These are phyloP conservation scores for Melipona beecheii DNA, from an alignment of 2,888 invertebrate species.

Conservation along the genomic window DNA sequence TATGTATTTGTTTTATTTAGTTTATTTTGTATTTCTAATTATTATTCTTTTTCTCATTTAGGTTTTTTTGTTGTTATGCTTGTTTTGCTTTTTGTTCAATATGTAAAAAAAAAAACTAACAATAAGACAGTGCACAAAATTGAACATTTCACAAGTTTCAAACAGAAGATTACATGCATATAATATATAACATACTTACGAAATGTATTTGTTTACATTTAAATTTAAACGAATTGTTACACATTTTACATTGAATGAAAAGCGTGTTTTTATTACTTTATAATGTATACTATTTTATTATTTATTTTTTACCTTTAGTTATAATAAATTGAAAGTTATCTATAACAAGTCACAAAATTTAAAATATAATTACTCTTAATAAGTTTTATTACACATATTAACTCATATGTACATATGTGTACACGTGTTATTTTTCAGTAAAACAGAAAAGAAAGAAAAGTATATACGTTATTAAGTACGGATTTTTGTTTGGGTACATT, in stretches of 20 bases:
- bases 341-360: neutral
- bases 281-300: slow-evolving; percentile 32
- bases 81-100: slow-evolving; percentile 29
- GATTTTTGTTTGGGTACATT: slow-evolving; percentile 34
- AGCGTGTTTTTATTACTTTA: slow-evolving; percentile 8
- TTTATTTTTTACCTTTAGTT: slow-evolving; percentile 6
- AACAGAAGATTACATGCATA: slow-evolving; percentile 10
- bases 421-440: slow-evolving; percentile 11
- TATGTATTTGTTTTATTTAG: neutral
- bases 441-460: neutral
- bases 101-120: slow-evolving; percentile 1
- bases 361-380: slow-evolving; percentile 10
- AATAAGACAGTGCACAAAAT: slow-evolving; percentile 13
- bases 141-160: slow-evolving; percentile 24
- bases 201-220: slow-evolving; percentile 24
- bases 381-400: neutral
- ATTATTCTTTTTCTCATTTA: slow-evolving; percentile 12
- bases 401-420: slow-evolving; percentile 12
- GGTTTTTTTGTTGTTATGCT: slow-evolving; percentile 9
- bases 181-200: slow-evolving; percentile 25
- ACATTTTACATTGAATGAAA: slow-evolving; percentile 4
- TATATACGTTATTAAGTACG: slow-evolving; percentile 39
- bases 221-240: neutral
- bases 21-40: neutral
- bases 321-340: neutral